Evolutionary conservation across 2,797 vertebrate genomes (phyloP), one percentile per base, ranked within the genome.

Genomic region (Spinus pinus): DNA sequence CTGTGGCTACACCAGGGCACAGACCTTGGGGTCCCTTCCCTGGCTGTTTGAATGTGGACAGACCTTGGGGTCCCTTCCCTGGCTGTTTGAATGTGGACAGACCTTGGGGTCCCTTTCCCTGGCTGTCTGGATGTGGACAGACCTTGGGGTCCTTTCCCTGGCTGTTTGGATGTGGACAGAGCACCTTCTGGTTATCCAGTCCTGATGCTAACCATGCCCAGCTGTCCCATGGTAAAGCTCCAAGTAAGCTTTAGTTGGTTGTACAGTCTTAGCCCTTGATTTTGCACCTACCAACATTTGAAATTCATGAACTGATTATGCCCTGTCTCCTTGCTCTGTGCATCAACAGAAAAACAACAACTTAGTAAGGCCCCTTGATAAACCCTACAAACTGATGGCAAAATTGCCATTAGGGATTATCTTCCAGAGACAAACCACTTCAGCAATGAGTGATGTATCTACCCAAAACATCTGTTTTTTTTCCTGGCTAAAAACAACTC

Each of bases 171-270:
- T 41, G 39, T 21, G 30, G 31, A 22, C 57, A 46, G 0, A 17
- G 41, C 22, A 33, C 23, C 44, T 71, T 41, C 53, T 67, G 28
- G 25, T 79, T 57, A 67, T 19, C 31, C 25, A 37, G 14, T 70
- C 8, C 7, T 0, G 0, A 8, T n/a, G 35, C 51, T 85, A 88
- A 65, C 17, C 22, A 35, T 7, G 14, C 50, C 42, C 35, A 53
- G 42, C 50, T 57, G 14, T 30, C 10, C n/a, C 1, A 1, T 2
- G 10, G 33, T 23, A 23, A 75, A 71, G 22, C 44, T 31, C 33
- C 49, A 24, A 14, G 70, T 31, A 50, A 56, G 54, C 11, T 89
- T 86, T 37, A 65, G 39, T 14, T 41, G 65, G 19, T 33, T 1
- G 0, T 9, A 44, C 2, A 46, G 42, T 33, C 69, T 77, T 51